A percentile compares a stretch with the other conserved stretches of the same genome.
Evolutionary conservation across 2,888 invertebrate species (phyloP).

Genomic region (Drosophila prolongata): DNA sequence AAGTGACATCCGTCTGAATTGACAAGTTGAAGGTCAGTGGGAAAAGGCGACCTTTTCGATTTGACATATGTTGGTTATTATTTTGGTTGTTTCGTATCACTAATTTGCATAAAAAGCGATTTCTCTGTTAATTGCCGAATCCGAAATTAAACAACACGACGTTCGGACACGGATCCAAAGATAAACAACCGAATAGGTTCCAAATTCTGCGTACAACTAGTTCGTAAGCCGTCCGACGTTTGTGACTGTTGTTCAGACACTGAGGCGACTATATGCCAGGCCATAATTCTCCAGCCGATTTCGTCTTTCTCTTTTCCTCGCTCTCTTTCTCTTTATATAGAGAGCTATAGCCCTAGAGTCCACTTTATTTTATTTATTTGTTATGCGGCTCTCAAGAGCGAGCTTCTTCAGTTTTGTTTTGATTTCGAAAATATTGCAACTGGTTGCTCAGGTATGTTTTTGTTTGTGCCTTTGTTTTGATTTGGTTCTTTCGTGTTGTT

Average conservation of each 20-base stretch:
- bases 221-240: constrained; percentile 48
- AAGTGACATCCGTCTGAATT: constrained; percentile 23
- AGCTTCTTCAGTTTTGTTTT: constrained; percentile 72
- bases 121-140: constrained; percentile 39
- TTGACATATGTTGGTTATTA: constrained; percentile 46
- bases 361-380: background rate
- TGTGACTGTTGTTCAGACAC: constrained; percentile 69
- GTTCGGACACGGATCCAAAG: constrained; percentile 33
- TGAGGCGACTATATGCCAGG: constrained; percentile 54
- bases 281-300: constrained; percentile 60
- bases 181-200: constrained; percentile 8
- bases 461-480: constrained; percentile 45
- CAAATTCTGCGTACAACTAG: constrained; percentile 5
- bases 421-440: constrained; percentile 65
- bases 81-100: constrained; percentile 45
- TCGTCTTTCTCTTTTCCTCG: constrained; percentile 23
- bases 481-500: constrained; percentile 23
- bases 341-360: background rate
- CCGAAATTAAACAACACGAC: constrained; percentile 20
- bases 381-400: constrained; percentile 5
- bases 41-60: constrained; percentile 19
- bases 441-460: constrained; percentile 59
- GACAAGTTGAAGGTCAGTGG: constrained; percentile 48
- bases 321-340: constrained; percentile 20
- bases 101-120: constrained; percentile 54